phyloP scores from a whole-genome alignment of 2,888 invertebrate species.

The Drosophila gaucha region DNA sequence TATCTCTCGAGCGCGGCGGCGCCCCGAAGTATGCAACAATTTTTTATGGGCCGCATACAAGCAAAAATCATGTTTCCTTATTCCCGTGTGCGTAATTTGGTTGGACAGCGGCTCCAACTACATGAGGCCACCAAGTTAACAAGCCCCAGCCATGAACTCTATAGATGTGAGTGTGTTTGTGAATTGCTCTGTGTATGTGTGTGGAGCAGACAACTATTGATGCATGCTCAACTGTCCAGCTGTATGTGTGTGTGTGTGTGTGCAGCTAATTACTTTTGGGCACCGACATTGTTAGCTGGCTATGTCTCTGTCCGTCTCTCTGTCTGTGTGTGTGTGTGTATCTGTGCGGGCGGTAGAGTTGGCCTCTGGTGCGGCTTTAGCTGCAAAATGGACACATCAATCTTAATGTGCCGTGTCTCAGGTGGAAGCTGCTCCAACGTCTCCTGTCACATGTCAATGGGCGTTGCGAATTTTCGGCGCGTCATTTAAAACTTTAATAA shows the following conservation, averaged over 20 bases:
- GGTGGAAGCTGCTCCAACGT: conserved; percentile 42
- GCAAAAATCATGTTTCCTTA: conserved; percentile 81
- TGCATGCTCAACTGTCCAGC: conserved; percentile 41
- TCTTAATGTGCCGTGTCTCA: conserved; percentile 74
- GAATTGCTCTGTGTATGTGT: conserved; percentile 10
- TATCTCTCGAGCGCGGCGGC: conserved; percentile 53
- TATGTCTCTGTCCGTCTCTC: conserved; percentile 10
- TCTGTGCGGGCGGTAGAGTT: conserved; percentile 11
- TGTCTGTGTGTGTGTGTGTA: conserved; percentile 6
- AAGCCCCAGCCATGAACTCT: conserved; percentile 51
- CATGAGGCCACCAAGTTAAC: conserved; percentile 66
- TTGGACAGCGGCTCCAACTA: conserved; percentile 50
- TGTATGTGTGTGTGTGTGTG: conserved; percentile 25
- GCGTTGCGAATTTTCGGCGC: conserved; percentile 71
- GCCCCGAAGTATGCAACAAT: conserved; percentile 74
- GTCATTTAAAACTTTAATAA: conserved; percentile 79
- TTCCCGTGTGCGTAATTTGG: conserved; percentile 79
- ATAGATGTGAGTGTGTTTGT: conserved; percentile 19
- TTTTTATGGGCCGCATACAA: conserved; percentile 78
- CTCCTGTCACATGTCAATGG: conserved; percentile 72
- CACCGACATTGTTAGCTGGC: conserved; percentile 59
- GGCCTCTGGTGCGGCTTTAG: conserved; percentile 27
- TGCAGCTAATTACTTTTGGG: conserved; percentile 71
- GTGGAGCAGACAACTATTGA: conserved; percentile 59
- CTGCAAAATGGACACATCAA: conserved; percentile 71